These are phyloP conservation scores for Misgurnus mizolepis DNA, from an alignment of 2,113 vertebrate species.

Conservation along the genomic window DNA sequence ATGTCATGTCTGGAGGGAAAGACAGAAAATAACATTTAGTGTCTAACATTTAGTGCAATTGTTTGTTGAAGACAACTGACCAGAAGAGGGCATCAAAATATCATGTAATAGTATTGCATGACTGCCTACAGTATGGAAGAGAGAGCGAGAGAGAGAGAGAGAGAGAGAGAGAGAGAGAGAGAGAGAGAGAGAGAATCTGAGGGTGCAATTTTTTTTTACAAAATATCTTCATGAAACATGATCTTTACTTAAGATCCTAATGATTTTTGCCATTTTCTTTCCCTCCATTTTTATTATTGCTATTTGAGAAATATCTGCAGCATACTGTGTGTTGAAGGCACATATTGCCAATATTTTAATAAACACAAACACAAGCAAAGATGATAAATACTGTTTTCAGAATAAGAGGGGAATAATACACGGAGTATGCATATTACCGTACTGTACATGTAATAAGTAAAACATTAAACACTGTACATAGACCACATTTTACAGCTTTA, in stretches of 20 bases:
- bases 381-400: slow-evolving; percentile 49
- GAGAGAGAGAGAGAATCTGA: too few species aligned
- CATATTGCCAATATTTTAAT: slow-evolving; percentile 29
- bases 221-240: too few species aligned
- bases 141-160: too few species aligned
- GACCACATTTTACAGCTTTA: slow-evolving; percentile 50
- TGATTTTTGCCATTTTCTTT: not conserved
- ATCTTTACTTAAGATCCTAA: too few species aligned
- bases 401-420: slow-evolving; percentile 49
- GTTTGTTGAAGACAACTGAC: not conserved
- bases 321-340: slow-evolving; percentile 36
- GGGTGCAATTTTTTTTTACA: too few species aligned
- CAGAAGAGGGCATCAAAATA: slow-evolving; percentile 28
- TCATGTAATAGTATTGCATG: not conserved
- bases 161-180: too few species aligned
- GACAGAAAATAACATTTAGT: not conserved
- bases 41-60: too few species aligned
- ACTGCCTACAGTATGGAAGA: not conserved
- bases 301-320: slow-evolving; percentile 31
- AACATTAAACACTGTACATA: slow-evolving; percentile 41
- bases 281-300: not conserved
- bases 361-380: slow-evolving; percentile 35
- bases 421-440: slow-evolving; percentile 44
- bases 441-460: slow-evolving; percentile 34
- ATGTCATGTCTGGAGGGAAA: not conserved